Evolutionary conservation across 2,797 vertebrate genomes (phyloP), one percentile per base, ranked within the genome.

Genomic region (Selene dorsalis): DNA sequence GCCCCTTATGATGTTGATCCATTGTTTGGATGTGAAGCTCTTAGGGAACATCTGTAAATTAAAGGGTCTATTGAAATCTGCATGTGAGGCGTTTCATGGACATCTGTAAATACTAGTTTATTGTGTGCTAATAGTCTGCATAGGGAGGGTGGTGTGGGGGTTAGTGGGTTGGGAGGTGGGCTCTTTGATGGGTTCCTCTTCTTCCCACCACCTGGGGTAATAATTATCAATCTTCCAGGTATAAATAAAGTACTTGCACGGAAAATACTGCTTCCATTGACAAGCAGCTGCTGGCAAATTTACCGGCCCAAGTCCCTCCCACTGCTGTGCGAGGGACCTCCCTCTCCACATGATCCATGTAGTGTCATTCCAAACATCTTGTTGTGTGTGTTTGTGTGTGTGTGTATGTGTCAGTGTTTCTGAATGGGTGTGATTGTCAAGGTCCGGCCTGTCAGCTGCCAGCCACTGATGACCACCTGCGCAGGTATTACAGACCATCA

Each of bases 391-490:
- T 28, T 28, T 45, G 43, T 66, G 18, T 32, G 41, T 43, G n/a
- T 47, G 45, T 47, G 18, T 3, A 7, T 20, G 45, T 20, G 17
- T 20, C n/a, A n/a, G 18, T 32, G 7, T 20, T 11, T 17, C 13
- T 80, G n/a, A 64, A 39, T 20, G 6, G 57, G 45, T 56, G 52
- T 5, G 32, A 53, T 32, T 65, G 28, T 75, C 38, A 58, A 56
- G 47, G 77, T 55, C 28, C 48, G 18, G 50, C 47, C 28, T 55
- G 55, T 62, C 71, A 82, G 52, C 79, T 86, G 78, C 65, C 77
- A 89, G 77, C 79, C 56, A 64, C 55, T n/a, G 14, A 69, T 68
- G 58, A 38, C 64, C 73, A 77, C 83, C 77, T 83, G 68, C 65
- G 75, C 69, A 73, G 67, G 57, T 43, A 66, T 76, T 68, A 71